A percentile compares a stretch with the other conserved stretches of the same genome.
Evolutionary conservation across 2,113 vertebrate species (phyloP).

Genomic region (Picathartes gymnocephalus): DNA sequence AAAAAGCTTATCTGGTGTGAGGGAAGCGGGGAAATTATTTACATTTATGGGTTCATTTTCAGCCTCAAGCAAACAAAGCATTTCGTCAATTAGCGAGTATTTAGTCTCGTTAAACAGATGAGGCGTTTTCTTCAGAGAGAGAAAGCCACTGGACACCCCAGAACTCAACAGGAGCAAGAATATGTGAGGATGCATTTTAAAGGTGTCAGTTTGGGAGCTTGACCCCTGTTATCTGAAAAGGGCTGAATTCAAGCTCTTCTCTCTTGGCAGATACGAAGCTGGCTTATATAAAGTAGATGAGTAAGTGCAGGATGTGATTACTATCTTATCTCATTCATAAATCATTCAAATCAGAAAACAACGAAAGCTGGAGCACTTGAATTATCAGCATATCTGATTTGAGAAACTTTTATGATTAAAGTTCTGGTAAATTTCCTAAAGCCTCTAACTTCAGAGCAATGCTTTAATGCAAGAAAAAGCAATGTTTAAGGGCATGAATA

Average conservation of each 20-base stretch:
- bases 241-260: background rate
- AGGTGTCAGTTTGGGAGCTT: background rate
- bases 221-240: background rate
- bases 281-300: constrained; percentile 6
- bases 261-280: background rate
- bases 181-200: background rate
- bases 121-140: background rate
- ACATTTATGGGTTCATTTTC: rapidly evolving
- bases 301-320: background rate
- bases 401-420: background rate
- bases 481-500: background rate
- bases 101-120: background rate
- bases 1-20: background rate
- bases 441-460: background rate
- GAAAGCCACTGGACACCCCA: background rate
- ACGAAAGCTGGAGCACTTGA: background rate
- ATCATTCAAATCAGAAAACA: background rate
- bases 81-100: background rate
- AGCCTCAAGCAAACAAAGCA: background rate
- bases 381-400: background rate
- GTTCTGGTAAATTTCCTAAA: background rate
- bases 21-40: background rate
- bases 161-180: background rate
- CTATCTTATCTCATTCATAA: constrained; percentile 28
- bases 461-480: background rate